These are phyloP conservation scores for Reticulitermes speratus DNA, from an alignment of 1,140 invertebrate genomes.

Conservation along the genomic window DNA sequence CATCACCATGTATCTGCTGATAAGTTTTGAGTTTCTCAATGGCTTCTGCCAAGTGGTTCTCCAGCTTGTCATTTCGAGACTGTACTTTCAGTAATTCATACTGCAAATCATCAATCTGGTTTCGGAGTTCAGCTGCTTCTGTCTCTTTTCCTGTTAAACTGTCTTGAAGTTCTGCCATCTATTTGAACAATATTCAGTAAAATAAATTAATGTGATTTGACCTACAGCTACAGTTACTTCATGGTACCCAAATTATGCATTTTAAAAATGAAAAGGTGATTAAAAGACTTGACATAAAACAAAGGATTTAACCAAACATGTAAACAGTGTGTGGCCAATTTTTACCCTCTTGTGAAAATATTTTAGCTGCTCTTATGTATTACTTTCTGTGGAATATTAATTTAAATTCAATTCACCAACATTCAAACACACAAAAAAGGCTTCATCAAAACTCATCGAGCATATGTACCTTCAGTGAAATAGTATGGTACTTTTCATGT, in stretches of 20 bases:
- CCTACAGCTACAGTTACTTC: too few species aligned
- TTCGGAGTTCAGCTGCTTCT: slow-evolving; percentile 89
- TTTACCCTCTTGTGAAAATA: too few species aligned
- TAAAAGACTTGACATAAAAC: too few species aligned
- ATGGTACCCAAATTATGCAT: too few species aligned
- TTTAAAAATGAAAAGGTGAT: too few species aligned
- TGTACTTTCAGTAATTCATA: slow-evolving; percentile 90
- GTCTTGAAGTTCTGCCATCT: slow-evolving; percentile 89
- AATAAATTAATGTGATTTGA: background rate
- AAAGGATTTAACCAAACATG: too few species aligned
- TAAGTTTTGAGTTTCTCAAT: slow-evolving; percentile 86
- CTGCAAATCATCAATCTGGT: slow-evolving; percentile 93
- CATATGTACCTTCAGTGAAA: slow-evolving; percentile 72
- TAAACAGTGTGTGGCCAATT: too few species aligned
- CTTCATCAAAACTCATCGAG: too few species aligned
- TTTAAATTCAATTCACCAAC: too few species aligned
- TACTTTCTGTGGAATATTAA: too few species aligned
- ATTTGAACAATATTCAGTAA: slow-evolving; percentile 23
- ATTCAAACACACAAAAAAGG: too few species aligned
- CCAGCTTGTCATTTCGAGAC: slow-evolving; percentile 85
- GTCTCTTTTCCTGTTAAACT: slow-evolving; percentile 89
- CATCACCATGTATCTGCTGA: slow-evolving; percentile 70
- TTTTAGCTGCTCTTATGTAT: too few species aligned
- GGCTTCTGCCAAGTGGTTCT: slow-evolving; percentile 84
- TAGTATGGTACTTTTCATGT: slow-evolving; percentile 91